Evolutionary conservation across 2,888 invertebrate genomes (phyloP).

Genomic region (Drosophila merina): DNA sequence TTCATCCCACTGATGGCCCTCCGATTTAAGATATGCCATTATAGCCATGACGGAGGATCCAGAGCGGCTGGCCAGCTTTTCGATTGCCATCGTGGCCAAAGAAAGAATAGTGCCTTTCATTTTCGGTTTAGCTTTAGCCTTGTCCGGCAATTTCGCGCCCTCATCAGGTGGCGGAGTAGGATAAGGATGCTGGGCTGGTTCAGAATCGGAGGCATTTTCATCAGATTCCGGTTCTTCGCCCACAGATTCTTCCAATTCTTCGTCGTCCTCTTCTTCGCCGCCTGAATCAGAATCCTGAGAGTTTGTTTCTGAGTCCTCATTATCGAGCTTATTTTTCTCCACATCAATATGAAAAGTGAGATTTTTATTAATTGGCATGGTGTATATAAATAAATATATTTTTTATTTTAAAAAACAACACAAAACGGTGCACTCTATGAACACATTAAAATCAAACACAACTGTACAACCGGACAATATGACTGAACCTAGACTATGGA

Average conservation of each 20-base stretch:
- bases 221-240: background rate
- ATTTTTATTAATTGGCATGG: background rate
- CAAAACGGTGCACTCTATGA: background rate
- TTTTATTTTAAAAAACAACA: background rate
- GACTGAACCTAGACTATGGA: background rate
- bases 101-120: background rate
- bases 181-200: background rate
- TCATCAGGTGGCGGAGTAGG: slow-evolving; percentile 1
- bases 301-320: background rate
- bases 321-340: background rate
- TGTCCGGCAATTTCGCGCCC: background rate
- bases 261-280: background rate
- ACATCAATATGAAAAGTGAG: background rate
- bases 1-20: background rate
- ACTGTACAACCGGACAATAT: background rate
- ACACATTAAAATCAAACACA: background rate
- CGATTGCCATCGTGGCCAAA: background rate
- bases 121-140: background rate
- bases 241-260: background rate
- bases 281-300: background rate
- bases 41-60: background rate
- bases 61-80: slow-evolving; percentile 4
- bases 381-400: background rate
- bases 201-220: background rate
- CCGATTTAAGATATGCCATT: background rate